A percentile compares a stretch with the other conserved stretches of the same genome.
phyloP scores from a whole-genome alignment of 2,888 invertebrate genomes.

The Argyra leucocephala region DNA sequence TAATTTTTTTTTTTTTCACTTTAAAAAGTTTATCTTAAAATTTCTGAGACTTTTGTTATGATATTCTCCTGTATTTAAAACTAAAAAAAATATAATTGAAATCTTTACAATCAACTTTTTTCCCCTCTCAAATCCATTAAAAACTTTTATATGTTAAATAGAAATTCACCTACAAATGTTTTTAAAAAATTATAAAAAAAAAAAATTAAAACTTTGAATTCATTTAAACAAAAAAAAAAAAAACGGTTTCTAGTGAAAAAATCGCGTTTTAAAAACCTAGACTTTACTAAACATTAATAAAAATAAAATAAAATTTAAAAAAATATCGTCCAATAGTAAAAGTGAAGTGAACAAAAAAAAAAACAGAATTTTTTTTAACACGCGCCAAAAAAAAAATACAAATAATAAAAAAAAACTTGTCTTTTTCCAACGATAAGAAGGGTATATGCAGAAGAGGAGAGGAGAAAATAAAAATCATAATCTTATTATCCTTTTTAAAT shows the following conservation, averaged over 20 bases:
- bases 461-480: background rate
- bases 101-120: no score
- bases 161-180: conserved; percentile 2
- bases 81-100: no score
- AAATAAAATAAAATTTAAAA: background rate
- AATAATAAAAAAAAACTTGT: background rate
- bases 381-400: background rate
- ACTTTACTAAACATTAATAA: no score
- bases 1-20: no score
- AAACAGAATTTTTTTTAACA: background rate
- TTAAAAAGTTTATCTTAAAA: no score
- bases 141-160: conserved; percentile 6
- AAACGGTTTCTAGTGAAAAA: background rate
- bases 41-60: no score
- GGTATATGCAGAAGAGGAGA: background rate
- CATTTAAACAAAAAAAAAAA: no score
- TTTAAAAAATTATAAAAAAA: background rate
- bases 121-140: background rate
- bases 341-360: no score
- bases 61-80: no score
- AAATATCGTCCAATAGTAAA: no score
- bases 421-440: background rate
- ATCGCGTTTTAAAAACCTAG: background rate
- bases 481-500: background rate
- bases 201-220: background rate